A percentile compares a stretch with the other conserved stretches of the same genome.
Evolutionary conservation across 2,797 vertebrate species (phyloP).

Genomic region (Siniperca obscura): DNA sequence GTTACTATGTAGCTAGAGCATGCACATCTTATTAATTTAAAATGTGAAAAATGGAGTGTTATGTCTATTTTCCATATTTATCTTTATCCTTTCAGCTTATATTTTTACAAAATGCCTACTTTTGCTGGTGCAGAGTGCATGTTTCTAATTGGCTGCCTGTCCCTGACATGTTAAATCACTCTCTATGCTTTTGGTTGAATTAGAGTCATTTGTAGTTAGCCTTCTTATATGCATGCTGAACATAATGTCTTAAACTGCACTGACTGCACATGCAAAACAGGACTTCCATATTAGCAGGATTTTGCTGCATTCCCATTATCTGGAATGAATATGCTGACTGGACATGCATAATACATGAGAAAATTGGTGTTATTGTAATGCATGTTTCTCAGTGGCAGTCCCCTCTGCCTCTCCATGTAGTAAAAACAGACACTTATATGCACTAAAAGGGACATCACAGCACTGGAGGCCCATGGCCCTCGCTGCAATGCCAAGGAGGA

Average conservation of each 20-base stretch:
- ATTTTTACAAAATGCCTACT: neutral
- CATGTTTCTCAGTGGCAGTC: conserved; percentile 53
- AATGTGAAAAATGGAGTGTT: neutral
- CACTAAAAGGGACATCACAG: conserved; percentile 67
- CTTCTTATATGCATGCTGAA: conserved; percentile 37
- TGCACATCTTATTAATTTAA: neutral
- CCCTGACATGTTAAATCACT: conserved; percentile 29
- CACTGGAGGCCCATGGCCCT: conserved; percentile 50
- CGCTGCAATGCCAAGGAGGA: conserved; percentile 36
- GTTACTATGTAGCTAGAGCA: neutral
- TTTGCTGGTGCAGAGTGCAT: conserved; percentile 6
- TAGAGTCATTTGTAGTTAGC: conserved; percentile 34
- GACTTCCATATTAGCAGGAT: conserved; percentile 52
- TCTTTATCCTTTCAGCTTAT: neutral
- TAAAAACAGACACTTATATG: conserved; percentile 74
- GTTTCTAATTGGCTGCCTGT: conserved; percentile 21
- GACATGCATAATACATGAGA: conserved; percentile 79
- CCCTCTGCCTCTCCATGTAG: conserved; percentile 52
- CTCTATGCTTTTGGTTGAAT: conserved; percentile 46
- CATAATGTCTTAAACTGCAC: conserved; percentile 53
- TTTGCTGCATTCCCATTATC: conserved; percentile 67
- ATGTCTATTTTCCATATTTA: neutral
- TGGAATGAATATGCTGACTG: conserved; percentile 73
- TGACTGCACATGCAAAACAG: conserved; percentile 58
- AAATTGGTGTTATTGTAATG: conserved; percentile 70